phyloP scores from a whole-genome alignment of 2,888 invertebrate genomes.

The Heteropelma amictum region DNA sequence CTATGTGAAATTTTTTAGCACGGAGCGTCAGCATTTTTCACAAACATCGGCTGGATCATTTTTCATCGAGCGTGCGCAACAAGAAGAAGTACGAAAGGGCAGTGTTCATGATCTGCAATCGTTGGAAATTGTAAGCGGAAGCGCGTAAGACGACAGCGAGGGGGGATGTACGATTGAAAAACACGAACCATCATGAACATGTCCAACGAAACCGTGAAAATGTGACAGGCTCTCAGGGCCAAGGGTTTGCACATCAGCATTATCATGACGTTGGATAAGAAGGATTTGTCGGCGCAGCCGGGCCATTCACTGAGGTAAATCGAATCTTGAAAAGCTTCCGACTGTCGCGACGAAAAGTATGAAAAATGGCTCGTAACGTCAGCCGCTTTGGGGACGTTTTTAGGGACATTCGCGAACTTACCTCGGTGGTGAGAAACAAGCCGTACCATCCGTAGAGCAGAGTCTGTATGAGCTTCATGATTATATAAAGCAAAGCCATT shows the following conservation, averaged over 20 bases:
- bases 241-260: conserved; percentile 62
- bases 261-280: conserved; percentile 56
- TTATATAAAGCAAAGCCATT: conserved; percentile 25
- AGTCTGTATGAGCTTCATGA: conserved; percentile 48
- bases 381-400: too few relatives aligned
- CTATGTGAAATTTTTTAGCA: too few relatives aligned
- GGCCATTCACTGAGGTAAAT: conserved; percentile 62
- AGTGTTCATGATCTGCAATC: conserved; percentile 44
- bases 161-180: too few relatives aligned
- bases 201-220: conserved; percentile 56
- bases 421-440: conserved; percentile 40
- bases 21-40: neutral
- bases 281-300: conserved; percentile 39
- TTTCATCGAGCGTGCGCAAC: neutral
- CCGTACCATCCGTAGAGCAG: conserved; percentile 49
- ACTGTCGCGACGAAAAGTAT: conserved; percentile 49
- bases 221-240: conserved; percentile 57
- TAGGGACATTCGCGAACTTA: conserved; percentile 3
- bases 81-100: conserved; percentile 51
- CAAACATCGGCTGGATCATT: neutral
- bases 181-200: conserved; percentile 42
- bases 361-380: too few relatives aligned
- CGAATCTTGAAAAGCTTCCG: conserved; percentile 57
- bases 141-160: too few relatives aligned
- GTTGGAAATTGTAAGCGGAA: neutral